These are phyloP conservation scores for Archips crataeganus DNA, from an alignment of 2,888 invertebrate genomes.

Conservation along the genomic window DNA sequence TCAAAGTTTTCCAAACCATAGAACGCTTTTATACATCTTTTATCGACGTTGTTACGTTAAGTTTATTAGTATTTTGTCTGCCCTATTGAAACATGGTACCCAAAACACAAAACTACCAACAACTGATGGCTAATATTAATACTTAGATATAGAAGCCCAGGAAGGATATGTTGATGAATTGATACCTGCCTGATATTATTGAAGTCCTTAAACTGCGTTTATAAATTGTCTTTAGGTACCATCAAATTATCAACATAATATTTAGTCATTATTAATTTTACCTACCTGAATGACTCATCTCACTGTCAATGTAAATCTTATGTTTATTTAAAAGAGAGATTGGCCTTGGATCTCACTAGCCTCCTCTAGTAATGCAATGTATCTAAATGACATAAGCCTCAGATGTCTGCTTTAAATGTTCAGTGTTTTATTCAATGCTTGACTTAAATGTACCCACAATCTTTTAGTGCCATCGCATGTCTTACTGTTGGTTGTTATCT, in stretches of 20 bases:
- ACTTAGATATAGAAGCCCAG: not conserved
- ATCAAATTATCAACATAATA: not conserved
- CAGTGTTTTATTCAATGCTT: not conserved
- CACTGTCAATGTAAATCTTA: not conserved
- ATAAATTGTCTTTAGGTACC: not conserved
- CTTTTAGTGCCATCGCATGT: not conserved
- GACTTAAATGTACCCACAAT: not conserved
- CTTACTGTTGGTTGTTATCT: not conserved
- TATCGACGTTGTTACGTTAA: too few relatives aligned
- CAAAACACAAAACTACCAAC: not conserved
- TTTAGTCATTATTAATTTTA: not conserved
- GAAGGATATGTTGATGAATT: conserved; percentile 6
- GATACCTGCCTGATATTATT: not conserved
- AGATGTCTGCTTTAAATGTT: conserved; percentile 25
- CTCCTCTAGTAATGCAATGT: not conserved
- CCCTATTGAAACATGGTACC: too few relatives aligned
- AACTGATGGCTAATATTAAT: not conserved
- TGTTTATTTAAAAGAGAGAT: not conserved
- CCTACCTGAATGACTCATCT: too few relatives aligned
- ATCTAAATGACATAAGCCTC: not conserved
- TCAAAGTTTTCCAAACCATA: not conserved
- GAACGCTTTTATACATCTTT: too few relatives aligned
- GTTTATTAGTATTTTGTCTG: too few relatives aligned
- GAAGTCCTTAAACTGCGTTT: too few relatives aligned
- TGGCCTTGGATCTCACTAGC: not conserved